These are phyloP conservation scores for Trematomus loennbergii DNA, from an alignment of 2,113 vertebrate species.

Conservation along the genomic window DNA sequence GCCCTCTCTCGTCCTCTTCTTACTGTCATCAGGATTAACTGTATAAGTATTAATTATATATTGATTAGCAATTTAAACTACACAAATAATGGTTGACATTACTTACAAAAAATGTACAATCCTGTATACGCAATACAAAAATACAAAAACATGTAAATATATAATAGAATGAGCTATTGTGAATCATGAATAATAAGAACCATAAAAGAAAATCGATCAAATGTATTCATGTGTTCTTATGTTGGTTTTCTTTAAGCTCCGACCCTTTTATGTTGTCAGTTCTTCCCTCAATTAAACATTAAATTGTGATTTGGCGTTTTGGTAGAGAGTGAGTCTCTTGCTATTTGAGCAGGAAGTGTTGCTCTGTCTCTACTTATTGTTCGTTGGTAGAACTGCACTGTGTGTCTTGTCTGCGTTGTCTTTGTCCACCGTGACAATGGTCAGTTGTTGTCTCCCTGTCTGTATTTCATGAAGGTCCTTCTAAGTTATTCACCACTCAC, in stretches of 20 bases:
- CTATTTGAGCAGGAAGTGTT: background rate
- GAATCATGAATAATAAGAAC: background rate
- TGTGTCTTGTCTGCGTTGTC: background rate
- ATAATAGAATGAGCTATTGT: background rate
- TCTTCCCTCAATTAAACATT: background rate
- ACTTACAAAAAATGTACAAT: no score
- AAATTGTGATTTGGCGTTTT: background rate
- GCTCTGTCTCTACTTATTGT: background rate
- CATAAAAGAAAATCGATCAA: background rate
- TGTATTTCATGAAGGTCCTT: background rate
- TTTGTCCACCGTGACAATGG: background rate
- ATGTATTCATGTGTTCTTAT: background rate
- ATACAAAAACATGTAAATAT: background rate
- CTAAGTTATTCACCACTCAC: background rate
- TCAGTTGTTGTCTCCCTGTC: background rate
- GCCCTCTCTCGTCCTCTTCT: slow-evolving; percentile 11
- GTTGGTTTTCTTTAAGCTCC: background rate
- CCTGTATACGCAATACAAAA: no score
- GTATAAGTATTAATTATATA: no score
- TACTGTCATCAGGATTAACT: background rate
- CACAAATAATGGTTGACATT: no score
- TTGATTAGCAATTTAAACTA: no score
- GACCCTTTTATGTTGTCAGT: background rate
- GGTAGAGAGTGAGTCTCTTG: background rate
- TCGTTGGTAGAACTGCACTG: background rate